Conservation (phyloP, 1,140 invertebrate species). For the Pseudomyrmex concolor region DNA sequence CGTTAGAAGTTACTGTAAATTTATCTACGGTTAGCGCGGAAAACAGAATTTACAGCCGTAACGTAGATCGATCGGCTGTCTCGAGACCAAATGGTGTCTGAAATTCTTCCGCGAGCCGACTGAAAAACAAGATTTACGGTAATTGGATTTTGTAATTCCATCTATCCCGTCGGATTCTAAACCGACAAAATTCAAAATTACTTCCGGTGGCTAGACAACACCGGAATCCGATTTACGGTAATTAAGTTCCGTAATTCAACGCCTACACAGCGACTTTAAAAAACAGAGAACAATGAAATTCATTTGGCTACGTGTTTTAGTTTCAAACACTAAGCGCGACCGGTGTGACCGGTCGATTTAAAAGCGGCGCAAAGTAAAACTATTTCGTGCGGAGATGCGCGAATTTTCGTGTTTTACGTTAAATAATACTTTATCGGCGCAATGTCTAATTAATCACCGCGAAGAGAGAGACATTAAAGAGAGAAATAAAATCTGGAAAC, state of each 20-base stretch:
- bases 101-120: slow-evolving; percentile 47
- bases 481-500: neutral
- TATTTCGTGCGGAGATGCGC: neutral
- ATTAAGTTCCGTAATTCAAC: slow-evolving; percentile 26
- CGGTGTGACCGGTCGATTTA: neutral
- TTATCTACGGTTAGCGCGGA: slow-evolving; percentile 27
- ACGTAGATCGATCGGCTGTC: slow-evolving; percentile 56
- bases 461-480: neutral
- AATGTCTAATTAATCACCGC: neutral
- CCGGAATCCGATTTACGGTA: slow-evolving; percentile 38
- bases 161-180: slow-evolving; percentile 25
- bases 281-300: neutral
- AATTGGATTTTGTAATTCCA: slow-evolving; percentile 59
- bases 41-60: slow-evolving; percentile 51
- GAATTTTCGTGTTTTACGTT: neutral
- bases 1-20: slow-evolving; percentile 50
- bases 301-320: neutral
- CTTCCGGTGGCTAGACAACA: neutral
- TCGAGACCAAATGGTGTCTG: slow-evolving; percentile 59
- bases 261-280: neutral
- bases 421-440: neutral
- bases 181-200: slow-evolving; percentile 45
- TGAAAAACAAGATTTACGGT: slow-evolving; percentile 59
- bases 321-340: neutral
- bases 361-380: neutral